Conservation (phyloP, 1,140 invertebrate genomes). For the Scaptomyza montana region DNA sequence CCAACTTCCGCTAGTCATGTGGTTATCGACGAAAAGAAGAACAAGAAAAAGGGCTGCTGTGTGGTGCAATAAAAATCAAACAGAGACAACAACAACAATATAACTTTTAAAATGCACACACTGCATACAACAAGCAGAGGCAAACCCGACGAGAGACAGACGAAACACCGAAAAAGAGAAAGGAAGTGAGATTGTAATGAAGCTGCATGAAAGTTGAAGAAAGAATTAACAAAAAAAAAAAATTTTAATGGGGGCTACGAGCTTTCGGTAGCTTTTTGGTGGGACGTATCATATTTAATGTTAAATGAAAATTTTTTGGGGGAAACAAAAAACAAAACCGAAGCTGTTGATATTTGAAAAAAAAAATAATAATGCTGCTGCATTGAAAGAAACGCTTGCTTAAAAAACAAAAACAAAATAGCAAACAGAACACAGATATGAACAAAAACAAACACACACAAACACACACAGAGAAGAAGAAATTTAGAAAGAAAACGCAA, state of each 20-base stretch:
- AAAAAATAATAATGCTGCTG: slow-evolving; percentile 42
- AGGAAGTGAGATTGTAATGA: neutral
- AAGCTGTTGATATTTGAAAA: slow-evolving; percentile 61
- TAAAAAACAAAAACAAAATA: slow-evolving; percentile 35
- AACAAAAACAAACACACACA: slow-evolving; percentile 9
- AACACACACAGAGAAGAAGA: slow-evolving; percentile 5
- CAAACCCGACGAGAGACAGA: slow-evolving; percentile 7
- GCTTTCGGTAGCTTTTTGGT: slow-evolving; percentile 3
- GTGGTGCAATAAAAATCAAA: slow-evolving; percentile 76
- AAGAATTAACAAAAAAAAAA: neutral
- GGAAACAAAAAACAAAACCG: slow-evolving; percentile 17
- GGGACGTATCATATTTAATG: slow-evolving; percentile 50
- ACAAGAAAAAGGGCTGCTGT: slow-evolving; percentile 83
- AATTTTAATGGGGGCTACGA: neutral
- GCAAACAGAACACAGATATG: slow-evolving; percentile 16
- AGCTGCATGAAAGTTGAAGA: neutral
- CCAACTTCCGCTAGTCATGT: slow-evolving; percentile 83
- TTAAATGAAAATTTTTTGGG: slow-evolving; percentile 42
- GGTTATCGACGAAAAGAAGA: slow-evolving; percentile 83
- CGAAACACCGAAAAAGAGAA: slow-evolving; percentile 8
- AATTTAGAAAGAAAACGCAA: slow-evolving; percentile 24
- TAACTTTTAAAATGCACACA: neutral
- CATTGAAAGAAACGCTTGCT: slow-evolving; percentile 59
- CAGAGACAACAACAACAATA: slow-evolving; percentile 12
- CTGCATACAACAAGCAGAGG: slow-evolving; percentile 4